Conservation (phyloP, 2,888 invertebrate species). For the Conistra vaccinii region DNA sequence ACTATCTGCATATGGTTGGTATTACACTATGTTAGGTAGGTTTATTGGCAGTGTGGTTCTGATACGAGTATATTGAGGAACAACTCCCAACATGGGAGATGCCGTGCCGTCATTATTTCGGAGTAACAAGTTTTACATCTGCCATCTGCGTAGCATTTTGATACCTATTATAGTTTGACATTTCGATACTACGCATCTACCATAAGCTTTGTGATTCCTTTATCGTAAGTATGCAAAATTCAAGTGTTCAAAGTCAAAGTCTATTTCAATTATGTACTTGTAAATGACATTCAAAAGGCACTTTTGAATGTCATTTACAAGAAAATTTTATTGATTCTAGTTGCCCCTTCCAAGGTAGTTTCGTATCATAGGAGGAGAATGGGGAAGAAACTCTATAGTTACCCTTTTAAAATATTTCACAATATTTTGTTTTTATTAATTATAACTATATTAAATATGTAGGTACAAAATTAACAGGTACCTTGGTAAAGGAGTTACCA, state of each 20-base stretch:
- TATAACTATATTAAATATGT: too few species aligned
- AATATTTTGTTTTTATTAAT: neutral
- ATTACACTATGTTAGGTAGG: neutral
- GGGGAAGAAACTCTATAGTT: neutral
- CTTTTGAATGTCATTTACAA: neutral
- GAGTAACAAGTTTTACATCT: neutral
- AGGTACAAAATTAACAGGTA: neutral
- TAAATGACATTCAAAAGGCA: too few species aligned
- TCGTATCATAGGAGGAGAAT: neutral
- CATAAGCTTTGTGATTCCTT: too few species aligned
- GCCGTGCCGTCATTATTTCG: neutral
- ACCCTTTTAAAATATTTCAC: too few species aligned
- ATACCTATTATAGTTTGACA: too few species aligned
- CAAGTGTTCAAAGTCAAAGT: neutral
- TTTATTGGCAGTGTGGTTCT: neutral
- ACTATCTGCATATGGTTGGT: constrained; percentile 4
- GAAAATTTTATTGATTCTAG: neutral
- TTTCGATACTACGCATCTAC: too few species aligned
- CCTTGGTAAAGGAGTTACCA: neutral
- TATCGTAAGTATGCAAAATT: too few species aligned
- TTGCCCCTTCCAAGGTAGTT: neutral
- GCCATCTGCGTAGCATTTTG: too few species aligned
- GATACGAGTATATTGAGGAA: neutral
- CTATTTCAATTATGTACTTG: neutral
- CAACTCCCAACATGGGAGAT: neutral